Evolutionary conservation across 2,797 vertebrate genomes (phyloP), one percentile per base, ranked within the genome.

Genomic region (Odontamblyopus rebecca): DNA sequence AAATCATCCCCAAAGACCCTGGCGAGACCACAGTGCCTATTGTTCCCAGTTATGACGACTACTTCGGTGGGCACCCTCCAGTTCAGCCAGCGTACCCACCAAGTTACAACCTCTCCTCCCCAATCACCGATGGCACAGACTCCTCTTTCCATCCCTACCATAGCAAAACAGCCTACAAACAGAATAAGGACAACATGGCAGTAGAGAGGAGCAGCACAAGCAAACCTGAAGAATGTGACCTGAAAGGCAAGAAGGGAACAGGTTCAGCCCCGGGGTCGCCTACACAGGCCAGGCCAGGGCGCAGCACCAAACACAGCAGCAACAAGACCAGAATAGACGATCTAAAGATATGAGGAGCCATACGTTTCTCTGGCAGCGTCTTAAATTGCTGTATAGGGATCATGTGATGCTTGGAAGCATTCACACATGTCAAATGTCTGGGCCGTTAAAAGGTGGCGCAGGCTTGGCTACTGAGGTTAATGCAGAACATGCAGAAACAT

Each of bases 261-360:
- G 91, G 82, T 79, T 92, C 90, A 6, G 85, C 85, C 65, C 80
- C 90, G 7, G 88, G 85, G 83, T 92, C 92, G 56, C 91, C 91
- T 19, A 78, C 78, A 41, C 91, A 93, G 79, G 68, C 84, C 67
- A 82, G 88, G 80, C 73, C 85, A 0, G 64, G 88, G 73, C 83
- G 91, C 61, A 66, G 79, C n/a, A 85, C 86, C 84, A 94, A 93
- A 75, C 91, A 90, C 80, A 90, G 89, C 85, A 92, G 83, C 90
- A 93, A 84, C 92, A 93, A 93, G 86, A 94, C 91, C 69, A 92
- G 94, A 91, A 91, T 93, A 88, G 93, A 94, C 19, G 94, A 92
- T 88, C 92, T 95, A 77, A 92, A 92, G 82, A 93, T 95, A 86
- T 95, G 84, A 94, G 78, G 63, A 81, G 86, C 82, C 76, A 85